Base-by-base conservation (phyloP, 2,888 invertebrate genomes). In the Tricholauxania praeusta region DNA sequence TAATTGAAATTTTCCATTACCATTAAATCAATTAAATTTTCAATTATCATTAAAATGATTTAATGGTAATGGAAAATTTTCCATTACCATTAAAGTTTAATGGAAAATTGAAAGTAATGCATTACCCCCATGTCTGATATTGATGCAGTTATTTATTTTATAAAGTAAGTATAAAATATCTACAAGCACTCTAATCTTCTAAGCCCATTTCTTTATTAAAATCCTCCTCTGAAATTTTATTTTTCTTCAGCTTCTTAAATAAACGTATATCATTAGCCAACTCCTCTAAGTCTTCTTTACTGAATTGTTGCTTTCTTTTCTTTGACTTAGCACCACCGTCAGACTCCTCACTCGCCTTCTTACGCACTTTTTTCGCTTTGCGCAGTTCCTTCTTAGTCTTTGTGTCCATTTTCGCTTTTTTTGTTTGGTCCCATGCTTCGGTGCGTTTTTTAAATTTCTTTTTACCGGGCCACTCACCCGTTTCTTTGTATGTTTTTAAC, bases 201-300 rank as follows among this genome's bases (percentile, higher is more conserved):
- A 87, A 81, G 12, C 91, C 91, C 84, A 93, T 92, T 77, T 90
- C 89, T 78, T 90, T 88, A 77, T 93, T 90, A 79, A 90, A 93
- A 79, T 93, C 91, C 77, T 92, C 91, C 69, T 91, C 88, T 0
- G 89, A 89, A 47, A 93, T 92, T 85, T 96, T 96, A 79, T 94
- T 92, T 81, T 92, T 94, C 85, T 96, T 97, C 0, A 96, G 88
- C 81, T 94, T 96, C 85, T 96, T 97, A 74, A 96, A 91, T 32
- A 97, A 88, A 8, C 93, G 91, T 65, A 95, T 91, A 83, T 98
- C 97, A 71, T 91, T 92, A 10, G 93, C 93, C 64, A 96, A 82
- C 82, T 96, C 95, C 48, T 91, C 91, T 39, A 95, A 83, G 81
- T 96, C 95, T 77, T 93, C 93, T 79, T 93, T 90, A 4, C 90